Conservation (phyloP, 2,888 invertebrate species). For the Amiota mariae region DNA sequence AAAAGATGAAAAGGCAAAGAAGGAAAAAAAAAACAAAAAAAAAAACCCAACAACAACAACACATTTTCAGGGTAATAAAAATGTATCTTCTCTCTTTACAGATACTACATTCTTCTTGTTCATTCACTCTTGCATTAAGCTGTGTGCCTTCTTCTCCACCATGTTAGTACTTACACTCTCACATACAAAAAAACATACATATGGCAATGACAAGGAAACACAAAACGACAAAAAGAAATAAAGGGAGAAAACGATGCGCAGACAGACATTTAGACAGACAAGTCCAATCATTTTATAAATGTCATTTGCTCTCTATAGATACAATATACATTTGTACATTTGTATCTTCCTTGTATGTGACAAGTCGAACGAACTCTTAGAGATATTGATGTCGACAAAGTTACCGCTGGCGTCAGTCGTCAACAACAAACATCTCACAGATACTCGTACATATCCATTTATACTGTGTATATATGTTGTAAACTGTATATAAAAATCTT, state of each 20-base stretch:
- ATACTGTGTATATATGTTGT: not conserved
- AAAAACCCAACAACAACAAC: slow-evolving; percentile 41
- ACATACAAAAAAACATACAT: slow-evolving; percentile 29
- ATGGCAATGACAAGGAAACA: slow-evolving; percentile 44
- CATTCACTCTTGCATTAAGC: slow-evolving; percentile 32
- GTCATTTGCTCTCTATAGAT: slow-evolving; percentile 60
- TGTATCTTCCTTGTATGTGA: slow-evolving; percentile 61
- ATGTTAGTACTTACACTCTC: not conserved
- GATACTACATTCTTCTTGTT: slow-evolving; percentile 4
- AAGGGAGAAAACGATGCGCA: not conserved
- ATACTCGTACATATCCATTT: slow-evolving; percentile 3
- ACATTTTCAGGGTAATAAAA: slow-evolving; percentile 57
- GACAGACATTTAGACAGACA: slow-evolving; percentile 43
- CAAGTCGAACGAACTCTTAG: slow-evolving; percentile 54
- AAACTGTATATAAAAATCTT: slow-evolving; percentile 35
- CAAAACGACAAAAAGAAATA: not conserved
- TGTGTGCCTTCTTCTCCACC: not conserved
- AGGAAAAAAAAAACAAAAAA: slow-evolving; percentile 35
- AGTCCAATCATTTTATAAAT: slow-evolving; percentile 67
- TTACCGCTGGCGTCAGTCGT: slow-evolving; percentile 21
- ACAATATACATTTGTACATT: slow-evolving; percentile 58
- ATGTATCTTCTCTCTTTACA: slow-evolving; percentile 41
- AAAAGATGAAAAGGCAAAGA: slow-evolving; percentile 42
- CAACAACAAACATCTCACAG: slow-evolving; percentile 3
- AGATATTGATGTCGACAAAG: not conserved